phyloP scores from a whole-genome alignment of 2,113 vertebrate species.

The Chaetops frenatus region DNA sequence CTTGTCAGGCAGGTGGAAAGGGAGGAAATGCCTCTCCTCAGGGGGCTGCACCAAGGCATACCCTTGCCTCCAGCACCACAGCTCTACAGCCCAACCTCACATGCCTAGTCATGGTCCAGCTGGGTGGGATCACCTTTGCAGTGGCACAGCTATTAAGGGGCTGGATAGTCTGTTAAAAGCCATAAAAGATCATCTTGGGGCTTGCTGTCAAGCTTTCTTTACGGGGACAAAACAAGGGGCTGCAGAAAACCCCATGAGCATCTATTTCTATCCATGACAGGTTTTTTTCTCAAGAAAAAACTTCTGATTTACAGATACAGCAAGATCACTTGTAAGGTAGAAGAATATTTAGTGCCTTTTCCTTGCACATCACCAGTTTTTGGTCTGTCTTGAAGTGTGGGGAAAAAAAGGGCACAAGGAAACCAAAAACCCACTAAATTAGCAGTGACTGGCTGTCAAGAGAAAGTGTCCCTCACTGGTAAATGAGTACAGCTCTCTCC shows the following conservation, averaged over 20 bases:
- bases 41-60: not conserved
- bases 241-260: not conserved
- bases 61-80: not conserved
- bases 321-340: not conserved
- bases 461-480: not conserved
- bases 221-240: not conserved
- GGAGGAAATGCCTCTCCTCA: not conserved
- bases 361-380: not conserved
- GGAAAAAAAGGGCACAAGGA: not conserved
- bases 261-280: accelerated
- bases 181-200: not conserved
- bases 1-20: not conserved
- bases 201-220: not conserved
- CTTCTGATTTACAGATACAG: not conserved
- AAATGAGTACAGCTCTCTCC: not conserved
- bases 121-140: not conserved
- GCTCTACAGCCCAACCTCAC: not conserved
- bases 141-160: not conserved
- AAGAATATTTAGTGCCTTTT: not conserved
- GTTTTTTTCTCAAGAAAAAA: not conserved
- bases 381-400: not conserved
- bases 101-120: accelerated
- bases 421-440: not conserved
- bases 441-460: not conserved
- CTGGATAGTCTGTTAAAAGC: not conserved